Evolutionary conservation across 2,888 invertebrate species (phyloP).

Genomic region (Drosophila mimica): DNA sequence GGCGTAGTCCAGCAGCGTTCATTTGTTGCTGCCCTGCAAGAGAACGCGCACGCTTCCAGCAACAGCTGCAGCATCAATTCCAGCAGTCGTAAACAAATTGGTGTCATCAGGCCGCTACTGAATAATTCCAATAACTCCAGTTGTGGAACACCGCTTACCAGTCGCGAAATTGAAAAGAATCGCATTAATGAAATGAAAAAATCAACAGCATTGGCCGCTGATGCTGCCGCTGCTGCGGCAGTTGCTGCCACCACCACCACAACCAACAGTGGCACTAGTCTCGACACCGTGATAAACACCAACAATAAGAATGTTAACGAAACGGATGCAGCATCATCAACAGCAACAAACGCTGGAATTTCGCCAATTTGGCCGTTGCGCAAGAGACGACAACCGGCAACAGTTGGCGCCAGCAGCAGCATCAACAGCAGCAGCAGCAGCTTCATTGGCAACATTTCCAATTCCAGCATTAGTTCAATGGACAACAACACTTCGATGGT

Average conservation of each 20-base stretch:
- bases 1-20: slow-evolving; percentile 66
- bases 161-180: slow-evolving; percentile 89
- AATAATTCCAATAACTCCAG: slow-evolving; percentile 53
- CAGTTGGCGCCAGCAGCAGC: slow-evolving; percentile 45
- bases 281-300: slow-evolving; percentile 81
- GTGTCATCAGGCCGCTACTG: slow-evolving; percentile 86
- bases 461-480: slow-evolving; percentile 13
- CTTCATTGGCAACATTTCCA: slow-evolving; percentile 21
- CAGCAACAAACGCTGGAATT: slow-evolving; percentile 33
- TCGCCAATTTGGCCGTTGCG: slow-evolving; percentile 82
- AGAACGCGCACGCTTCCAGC: slow-evolving; percentile 75
- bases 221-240: slow-evolving; percentile 46
- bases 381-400: slow-evolving; percentile 70
- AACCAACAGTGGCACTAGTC: slow-evolving; percentile 61
- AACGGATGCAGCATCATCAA: slow-evolving; percentile 66
- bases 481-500: slow-evolving; percentile 91
- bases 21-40: slow-evolving; percentile 59
- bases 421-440: slow-evolving; percentile 1
- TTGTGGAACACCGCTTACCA: slow-evolving; percentile 85
- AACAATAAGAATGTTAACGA: slow-evolving; percentile 61
- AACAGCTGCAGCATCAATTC: slow-evolving; percentile 37
- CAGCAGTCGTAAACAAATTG: slow-evolving; percentile 84
- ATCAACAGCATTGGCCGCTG: slow-evolving; percentile 68
- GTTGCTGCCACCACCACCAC: slow-evolving; percentile 32
- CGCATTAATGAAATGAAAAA: slow-evolving; percentile 89